phyloP scores from a whole-genome alignment of 1,140 invertebrate species.

The Glossosoma conforme region DNA sequence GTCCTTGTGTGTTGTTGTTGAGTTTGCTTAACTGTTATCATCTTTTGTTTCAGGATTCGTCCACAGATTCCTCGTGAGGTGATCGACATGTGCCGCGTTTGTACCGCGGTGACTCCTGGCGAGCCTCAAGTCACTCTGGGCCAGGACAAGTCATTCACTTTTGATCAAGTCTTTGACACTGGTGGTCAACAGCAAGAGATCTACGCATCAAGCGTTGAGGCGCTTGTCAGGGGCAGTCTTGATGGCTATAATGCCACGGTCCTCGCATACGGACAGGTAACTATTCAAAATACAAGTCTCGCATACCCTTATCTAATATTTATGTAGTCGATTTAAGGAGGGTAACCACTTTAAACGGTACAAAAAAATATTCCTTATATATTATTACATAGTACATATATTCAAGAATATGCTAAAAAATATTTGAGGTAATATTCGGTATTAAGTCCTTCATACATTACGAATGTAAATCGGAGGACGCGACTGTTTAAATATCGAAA shows the following conservation, averaged over 20 bases:
- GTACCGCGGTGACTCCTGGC: conserved; percentile 79
- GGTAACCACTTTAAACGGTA: no score
- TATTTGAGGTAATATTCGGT: no score
- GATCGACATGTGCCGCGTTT: conserved; percentile 92
- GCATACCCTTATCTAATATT: no score
- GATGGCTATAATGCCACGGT: conserved; percentile 94
- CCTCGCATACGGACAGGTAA: conserved; percentile 89
- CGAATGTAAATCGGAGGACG: no score
- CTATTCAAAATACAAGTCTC: no score
- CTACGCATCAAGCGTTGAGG: conserved; percentile 80
- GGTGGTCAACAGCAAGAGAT: conserved; percentile 66
- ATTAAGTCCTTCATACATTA: no score
- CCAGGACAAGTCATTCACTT: conserved; percentile 93
- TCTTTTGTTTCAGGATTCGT: conserved; percentile 68
- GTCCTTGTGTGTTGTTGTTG: no score
- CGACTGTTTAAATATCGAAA: no score
- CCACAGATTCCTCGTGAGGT: conserved; percentile 89
- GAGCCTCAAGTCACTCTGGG: conserved; percentile 91
- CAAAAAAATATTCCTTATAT: not conserved
- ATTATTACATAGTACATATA: not conserved
- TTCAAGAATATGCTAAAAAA: no score
- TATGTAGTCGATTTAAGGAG: no score
- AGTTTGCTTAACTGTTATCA: not conserved
- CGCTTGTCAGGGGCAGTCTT: conserved; percentile 82
- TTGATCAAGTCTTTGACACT: conserved; percentile 91